Base-by-base conservation (phyloP, 1,140 invertebrate species). In the Eupeodes corollae region DNA sequence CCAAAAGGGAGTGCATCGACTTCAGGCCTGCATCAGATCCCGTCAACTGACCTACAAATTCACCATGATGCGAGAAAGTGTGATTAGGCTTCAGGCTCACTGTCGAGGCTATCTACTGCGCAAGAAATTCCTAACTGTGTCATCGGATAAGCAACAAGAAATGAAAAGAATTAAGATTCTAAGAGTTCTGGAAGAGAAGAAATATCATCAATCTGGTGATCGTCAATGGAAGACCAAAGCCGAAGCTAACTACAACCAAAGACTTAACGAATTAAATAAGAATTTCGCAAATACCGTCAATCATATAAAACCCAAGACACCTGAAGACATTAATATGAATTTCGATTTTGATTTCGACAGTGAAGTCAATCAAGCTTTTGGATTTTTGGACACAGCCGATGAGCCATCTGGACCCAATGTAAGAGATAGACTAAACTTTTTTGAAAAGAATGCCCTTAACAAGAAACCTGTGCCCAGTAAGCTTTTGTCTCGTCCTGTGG, bases 21-120 rank as follows among this genome's bases (percentile, higher is more conserved):
- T 97, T 18, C 91, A 95, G 68, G 90, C 91, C n/a, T 72, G 82
- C 14, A 80, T 92, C 46, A 75, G 81, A 40, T 88, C 90, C 0
- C 75, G 90, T 51, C 75, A 83, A 50, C 63, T 89, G 3, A 83
- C 82, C 16, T 75, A 78, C 53, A 74, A 80, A 16, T 96, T 88
- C 68, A 75, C 78, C 35, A 78, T 79, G 54, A 71, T 88, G 14
- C 75, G 85, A 44, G 76, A 73, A 35, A 78, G 80, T 54, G 80
- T 91, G 45, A 79, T 69, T 12, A 69, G 70, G 52, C 64, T 86
- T 11, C 81, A 93, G 80, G 79, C 86, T 9, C 58, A 71, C 18
- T 82, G 80, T 58, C 79, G 81, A 47, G 90, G 89, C 1, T 84
- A 81, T 57, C 61, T 91, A 39, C 73, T 82, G 1, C 74, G 88